Conservation (phyloP, 2,113 vertebrate genomes). For the Octodon degus region DNA sequence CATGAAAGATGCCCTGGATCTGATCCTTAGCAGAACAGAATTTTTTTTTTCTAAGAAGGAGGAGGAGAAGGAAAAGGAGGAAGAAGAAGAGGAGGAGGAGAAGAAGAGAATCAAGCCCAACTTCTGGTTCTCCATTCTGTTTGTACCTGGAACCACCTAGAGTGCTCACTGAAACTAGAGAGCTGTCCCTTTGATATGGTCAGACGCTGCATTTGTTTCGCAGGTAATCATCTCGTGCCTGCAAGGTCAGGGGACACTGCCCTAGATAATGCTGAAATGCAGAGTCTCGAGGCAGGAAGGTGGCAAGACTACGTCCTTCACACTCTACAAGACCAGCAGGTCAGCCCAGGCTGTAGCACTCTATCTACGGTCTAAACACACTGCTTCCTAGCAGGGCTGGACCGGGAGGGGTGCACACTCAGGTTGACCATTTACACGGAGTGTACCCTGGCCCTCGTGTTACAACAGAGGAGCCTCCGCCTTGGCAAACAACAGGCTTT, state of each 20-base stretch:
- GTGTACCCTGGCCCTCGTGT: neutral
- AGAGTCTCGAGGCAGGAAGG: neutral
- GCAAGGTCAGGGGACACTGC: neutral
- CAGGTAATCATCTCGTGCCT: neutral
- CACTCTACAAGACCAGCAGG: neutral
- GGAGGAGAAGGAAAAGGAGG: no score
- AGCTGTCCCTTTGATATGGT: no score
- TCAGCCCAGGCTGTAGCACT: neutral
- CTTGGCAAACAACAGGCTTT: conserved; percentile 41
- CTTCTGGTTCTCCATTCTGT: neutral
- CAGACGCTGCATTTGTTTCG: neutral
- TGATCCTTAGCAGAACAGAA: neutral
- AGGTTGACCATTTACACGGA: conserved; percentile 47
- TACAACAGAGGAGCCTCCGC: neutral
- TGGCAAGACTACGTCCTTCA: neutral
- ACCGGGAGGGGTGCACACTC: neutral
- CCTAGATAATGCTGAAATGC: neutral
- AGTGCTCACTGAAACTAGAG: neutral
- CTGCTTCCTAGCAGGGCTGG: neutral
- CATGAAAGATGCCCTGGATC: neutral
- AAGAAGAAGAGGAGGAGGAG: no score
- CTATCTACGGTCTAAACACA: neutral
- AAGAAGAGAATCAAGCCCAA: neutral
- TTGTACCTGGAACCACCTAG: neutral
- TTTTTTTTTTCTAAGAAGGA: neutral